Base-by-base conservation (phyloP, 2,113 vertebrate species). In the Bubo bubo region DNA sequence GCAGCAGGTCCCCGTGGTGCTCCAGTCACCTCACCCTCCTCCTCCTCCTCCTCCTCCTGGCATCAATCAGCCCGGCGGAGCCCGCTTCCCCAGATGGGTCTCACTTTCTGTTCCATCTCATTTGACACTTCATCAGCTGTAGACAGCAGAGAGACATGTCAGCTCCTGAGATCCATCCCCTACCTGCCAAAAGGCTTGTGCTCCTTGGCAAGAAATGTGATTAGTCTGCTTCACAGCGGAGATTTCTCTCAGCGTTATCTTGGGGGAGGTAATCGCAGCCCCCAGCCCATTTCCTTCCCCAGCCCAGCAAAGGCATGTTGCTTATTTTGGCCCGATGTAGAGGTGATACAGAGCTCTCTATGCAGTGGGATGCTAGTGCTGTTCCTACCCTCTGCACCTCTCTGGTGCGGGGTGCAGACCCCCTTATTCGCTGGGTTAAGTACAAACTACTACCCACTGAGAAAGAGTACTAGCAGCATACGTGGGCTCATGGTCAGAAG, bases 41-140 rank as follows among this genome's bases (percentile, higher is more conserved):
- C 77, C 82, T 79, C 81, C 68, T 90, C 74, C 70, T 92, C 76
- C 55, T 85, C 70, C 76, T 89, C 52, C 66, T 8, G 7, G 15
- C 84, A 76, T 95, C 95, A 53, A 73, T 97, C 97, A 96, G 71
- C 73, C 72, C n/a, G 14, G 70, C 12, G 2, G 73, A 70, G 5
- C 68, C 63, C 3, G 53, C 91, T 88, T 94, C 87, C 94, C 76
- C 92, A 90, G 95, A 77, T 87, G 95, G 96, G 95, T 97, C 94
- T 97, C 94, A 73, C 77, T 96, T 96, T 96, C 91, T 98, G 98
- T 98, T 98, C 98, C 98, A 95, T 99, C 98, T 99, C 98, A 98
- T 99, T 98, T 98, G 98, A 99, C 99, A 98, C 98, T 98, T 98
- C 97, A 98, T 99, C 99, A 99, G 97, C 98, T 96, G 97, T 95